These are phyloP conservation scores for Cephus pulcher DNA, from an alignment of 2,888 invertebrate genomes.

Conservation along the genomic window DNA sequence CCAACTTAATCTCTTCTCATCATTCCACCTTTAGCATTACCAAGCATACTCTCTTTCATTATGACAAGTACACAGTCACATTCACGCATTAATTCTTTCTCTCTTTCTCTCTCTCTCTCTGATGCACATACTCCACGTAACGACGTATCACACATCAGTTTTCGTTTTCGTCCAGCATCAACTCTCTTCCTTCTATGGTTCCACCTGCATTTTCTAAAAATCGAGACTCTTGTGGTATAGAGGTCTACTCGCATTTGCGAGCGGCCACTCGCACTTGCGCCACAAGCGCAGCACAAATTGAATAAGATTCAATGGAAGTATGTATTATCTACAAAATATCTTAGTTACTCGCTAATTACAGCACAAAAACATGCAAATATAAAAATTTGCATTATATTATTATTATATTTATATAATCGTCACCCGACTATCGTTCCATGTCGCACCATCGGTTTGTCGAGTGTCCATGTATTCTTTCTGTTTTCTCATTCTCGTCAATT, in stretches of 20 bases:
- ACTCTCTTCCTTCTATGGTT: conserved; percentile 25
- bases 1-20: background rate
- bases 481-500: conserved; percentile 7
- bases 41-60: background rate
- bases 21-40: background rate
- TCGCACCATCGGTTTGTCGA: conserved; percentile 44
- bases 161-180: conserved; percentile 19
- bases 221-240: conserved; percentile 51
- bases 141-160: conserved; percentile 35
- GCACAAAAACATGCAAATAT: conserved; percentile 66
- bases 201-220: conserved; percentile 44
- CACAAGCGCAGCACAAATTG: conserved; percentile 39
- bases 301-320: conserved; percentile 63
- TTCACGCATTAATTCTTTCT: conserved; percentile 13
- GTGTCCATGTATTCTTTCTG: conserved; percentile 25
- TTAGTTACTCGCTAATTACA: conserved; percentile 66
- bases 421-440: conserved; percentile 41
- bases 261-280: conserved; percentile 34
- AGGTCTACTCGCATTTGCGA: conserved; percentile 34
- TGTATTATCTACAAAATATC: conserved; percentile 66
- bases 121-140: conserved; percentile 15
- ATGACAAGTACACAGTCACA: conserved; percentile 2
- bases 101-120: conserved; percentile 16
- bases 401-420: conserved; percentile 56
- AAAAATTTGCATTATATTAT: conserved; percentile 65